A percentile compares a stretch with the other conserved stretches of the same genome.
Evolutionary conservation across 2,888 invertebrate species (phyloP).

Genomic region (Drosophila suboccidentalis): DNA sequence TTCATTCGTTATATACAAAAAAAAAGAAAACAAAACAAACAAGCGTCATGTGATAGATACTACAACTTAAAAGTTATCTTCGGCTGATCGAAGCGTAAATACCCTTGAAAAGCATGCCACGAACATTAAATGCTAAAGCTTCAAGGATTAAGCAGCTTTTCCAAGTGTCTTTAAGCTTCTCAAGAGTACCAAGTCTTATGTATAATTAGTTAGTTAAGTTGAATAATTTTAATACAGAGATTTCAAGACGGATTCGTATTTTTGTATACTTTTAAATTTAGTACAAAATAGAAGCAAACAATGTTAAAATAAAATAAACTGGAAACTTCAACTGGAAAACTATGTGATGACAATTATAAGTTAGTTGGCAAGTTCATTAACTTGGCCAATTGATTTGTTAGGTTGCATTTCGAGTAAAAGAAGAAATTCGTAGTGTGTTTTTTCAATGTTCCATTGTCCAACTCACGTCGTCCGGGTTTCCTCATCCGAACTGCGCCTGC

Average conservation of each 20-base stretch:
- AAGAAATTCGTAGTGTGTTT: constrained; percentile 54
- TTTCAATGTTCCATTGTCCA: constrained; percentile 9
- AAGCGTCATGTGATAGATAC: constrained; percentile 27
- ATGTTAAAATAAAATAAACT: constrained; percentile 2
- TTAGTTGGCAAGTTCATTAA: constrained; percentile 29
- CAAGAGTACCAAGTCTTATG: constrained; percentile 23
- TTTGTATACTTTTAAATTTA: constrained; percentile 31
- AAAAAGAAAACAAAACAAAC: not conserved
- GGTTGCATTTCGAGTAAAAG: constrained; percentile 56
- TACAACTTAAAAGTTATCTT: constrained; percentile 18
- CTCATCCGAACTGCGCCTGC: constrained; percentile 84
- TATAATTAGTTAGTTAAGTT: constrained; percentile 28
- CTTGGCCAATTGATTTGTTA: constrained; percentile 49
- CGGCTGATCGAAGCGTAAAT: constrained; percentile 12
- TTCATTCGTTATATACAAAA: constrained; percentile 31
- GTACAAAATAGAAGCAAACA: constrained; percentile 23
- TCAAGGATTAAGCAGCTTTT: not conserved
- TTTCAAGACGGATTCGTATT: constrained; percentile 44
- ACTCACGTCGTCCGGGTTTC: constrained; percentile 85
- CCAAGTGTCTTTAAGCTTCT: not conserved
- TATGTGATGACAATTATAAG: constrained; percentile 33
- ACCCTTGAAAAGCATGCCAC: constrained; percentile 13
- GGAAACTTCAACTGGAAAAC: constrained; percentile 3
- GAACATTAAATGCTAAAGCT: constrained; percentile 1
- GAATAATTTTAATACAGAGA: constrained; percentile 22